Conservation (phyloP, 2,888 invertebrate species). For the Cremastinae sp. region DNA sequence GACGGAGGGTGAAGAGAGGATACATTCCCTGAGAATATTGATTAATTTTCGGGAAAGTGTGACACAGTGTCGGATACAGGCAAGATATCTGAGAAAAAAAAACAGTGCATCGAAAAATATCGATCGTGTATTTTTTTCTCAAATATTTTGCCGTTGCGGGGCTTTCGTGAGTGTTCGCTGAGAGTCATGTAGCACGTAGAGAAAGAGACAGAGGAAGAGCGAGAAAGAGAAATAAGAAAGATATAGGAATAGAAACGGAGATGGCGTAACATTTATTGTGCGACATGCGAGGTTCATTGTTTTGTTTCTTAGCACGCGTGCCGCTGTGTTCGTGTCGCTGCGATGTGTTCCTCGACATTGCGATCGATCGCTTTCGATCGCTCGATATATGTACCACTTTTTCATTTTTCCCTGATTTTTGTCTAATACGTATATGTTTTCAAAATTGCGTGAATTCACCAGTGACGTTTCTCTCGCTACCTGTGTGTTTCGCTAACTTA, state of each 20-base stretch:
- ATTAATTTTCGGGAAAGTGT: too few species aligned
- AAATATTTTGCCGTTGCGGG: not conserved
- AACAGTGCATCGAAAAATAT: not conserved
- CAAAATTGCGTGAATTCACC: not conserved
- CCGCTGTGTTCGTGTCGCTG: slow-evolving; percentile 34
- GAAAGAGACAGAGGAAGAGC: slow-evolving; percentile 18
- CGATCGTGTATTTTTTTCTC: not conserved
- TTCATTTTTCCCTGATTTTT: not conserved
- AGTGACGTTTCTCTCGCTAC: too few species aligned
- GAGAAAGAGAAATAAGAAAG: slow-evolving; percentile 10
- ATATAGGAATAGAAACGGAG: slow-evolving; percentile 35
- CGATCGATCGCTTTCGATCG: slow-evolving; percentile 10
- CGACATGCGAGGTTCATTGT: slow-evolving; percentile 59
- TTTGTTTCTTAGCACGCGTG: slow-evolving; percentile 44
- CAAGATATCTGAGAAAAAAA: not conserved
- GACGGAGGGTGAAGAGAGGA: too few species aligned
- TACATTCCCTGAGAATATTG: too few species aligned
- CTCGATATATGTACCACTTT: not conserved
- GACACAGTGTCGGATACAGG: too few species aligned
- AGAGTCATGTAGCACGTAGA: not conserved
- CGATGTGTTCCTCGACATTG: not conserved
- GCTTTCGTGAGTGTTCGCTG: slow-evolving; percentile 19
- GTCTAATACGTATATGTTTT: not conserved
- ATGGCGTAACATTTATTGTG: slow-evolving; percentile 57
- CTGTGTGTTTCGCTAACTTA: not conserved